Conservation (phyloP, 2,888 invertebrate genomes). For the Melieria crassipennis region DNA sequence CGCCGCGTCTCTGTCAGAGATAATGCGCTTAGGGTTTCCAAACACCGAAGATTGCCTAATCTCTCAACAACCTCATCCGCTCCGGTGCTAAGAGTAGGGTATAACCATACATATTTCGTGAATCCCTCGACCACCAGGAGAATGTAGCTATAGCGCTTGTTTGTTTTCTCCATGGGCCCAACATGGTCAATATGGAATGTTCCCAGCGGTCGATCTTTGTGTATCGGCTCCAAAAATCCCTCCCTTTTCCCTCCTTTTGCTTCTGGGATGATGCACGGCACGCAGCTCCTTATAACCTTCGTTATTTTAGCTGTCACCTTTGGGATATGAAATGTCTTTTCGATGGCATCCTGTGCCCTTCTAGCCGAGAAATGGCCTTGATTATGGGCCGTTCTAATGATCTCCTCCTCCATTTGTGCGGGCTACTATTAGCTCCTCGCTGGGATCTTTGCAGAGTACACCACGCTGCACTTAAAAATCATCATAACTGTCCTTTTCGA, state of each 20-base stretch:
- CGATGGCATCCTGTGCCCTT: not conserved
- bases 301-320: constrained; percentile 30
- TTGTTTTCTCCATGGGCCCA: constrained; percentile 52
- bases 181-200: constrained; percentile 58
- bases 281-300: constrained; percentile 35
- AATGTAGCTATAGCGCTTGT: constrained; percentile 54
- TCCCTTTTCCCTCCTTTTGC: constrained; percentile 47
- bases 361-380: constrained; percentile 23
- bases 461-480: constrained; percentile 34
- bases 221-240: constrained; percentile 24
- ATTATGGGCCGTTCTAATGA: constrained; percentile 54
- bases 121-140: constrained; percentile 55
- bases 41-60: constrained; percentile 39
- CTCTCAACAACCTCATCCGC: constrained; percentile 50
- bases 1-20: constrained; percentile 58
- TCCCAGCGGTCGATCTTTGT: constrained; percentile 33
- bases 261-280: constrained; percentile 35
- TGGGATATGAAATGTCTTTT: constrained; percentile 38
- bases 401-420: constrained; percentile 38
- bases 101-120: constrained; percentile 57
- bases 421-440: not conserved
- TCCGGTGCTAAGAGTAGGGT: constrained; percentile 48
- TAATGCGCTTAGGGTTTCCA: constrained; percentile 50
- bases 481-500: constrained; percentile 30
- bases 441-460: constrained; percentile 24